These are phyloP conservation scores for Epinephelus awoara DNA, from an alignment of 2,797 vertebrate species.

Conservation along the genomic window DNA sequence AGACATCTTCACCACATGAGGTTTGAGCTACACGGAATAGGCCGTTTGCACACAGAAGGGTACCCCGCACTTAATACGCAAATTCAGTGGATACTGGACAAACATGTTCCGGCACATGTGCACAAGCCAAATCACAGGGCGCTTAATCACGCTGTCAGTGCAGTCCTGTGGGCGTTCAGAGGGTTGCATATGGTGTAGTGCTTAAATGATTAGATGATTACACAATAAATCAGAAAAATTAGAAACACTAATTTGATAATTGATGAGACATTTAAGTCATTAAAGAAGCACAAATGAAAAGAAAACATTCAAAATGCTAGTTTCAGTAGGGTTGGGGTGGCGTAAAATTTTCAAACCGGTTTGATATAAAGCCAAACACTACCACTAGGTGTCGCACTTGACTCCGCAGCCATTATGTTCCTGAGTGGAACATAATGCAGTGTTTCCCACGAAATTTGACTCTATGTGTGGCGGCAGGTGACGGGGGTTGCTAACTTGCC, in stretches of 20 bases:
- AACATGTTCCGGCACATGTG: constrained; percentile 16
- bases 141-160: not conserved
- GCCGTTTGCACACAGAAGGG: constrained; percentile 23
- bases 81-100: constrained; percentile 6
- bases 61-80: constrained; percentile 13
- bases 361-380: too few relatives aligned
- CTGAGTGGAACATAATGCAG: too few relatives aligned
- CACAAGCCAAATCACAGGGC: not conserved
- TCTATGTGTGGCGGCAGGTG: too few relatives aligned
- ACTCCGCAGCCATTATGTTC: too few relatives aligned
- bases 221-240: constrained; percentile 2
- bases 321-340: not conserved
- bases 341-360: too few relatives aligned
- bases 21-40: constrained; percentile 45
- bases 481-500: too few relatives aligned
- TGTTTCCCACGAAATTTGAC: too few relatives aligned
- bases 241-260: not conserved
- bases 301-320: not conserved
- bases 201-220: constrained; percentile 1
- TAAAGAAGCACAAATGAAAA: not conserved
- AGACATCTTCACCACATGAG: constrained; percentile 75
- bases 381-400: too few relatives aligned
- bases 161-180: not conserved
- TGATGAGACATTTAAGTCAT: not conserved
- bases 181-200: not conserved